phyloP scores from a whole-genome alignment of 2,797 vertebrate genomes.

The Rachycentron canadum region DNA sequence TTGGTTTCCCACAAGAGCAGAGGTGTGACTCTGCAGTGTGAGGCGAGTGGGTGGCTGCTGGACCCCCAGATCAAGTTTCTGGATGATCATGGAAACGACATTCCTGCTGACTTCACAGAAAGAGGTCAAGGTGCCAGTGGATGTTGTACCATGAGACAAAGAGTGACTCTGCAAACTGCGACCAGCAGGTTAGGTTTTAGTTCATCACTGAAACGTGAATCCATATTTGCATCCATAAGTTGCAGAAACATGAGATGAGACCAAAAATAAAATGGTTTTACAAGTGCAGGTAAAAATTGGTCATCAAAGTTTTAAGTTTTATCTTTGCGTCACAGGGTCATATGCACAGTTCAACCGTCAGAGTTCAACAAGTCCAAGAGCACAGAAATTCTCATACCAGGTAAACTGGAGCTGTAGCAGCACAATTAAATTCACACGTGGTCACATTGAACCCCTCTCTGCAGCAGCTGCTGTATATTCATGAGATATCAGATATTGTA shows the following conservation, averaged over 20 bases:
- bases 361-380: constrained; percentile 9
- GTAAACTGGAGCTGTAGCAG: constrained; percentile 10
- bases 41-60: constrained; percentile 9
- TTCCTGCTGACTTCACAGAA: background rate
- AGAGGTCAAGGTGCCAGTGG: fast-evolving
- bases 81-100: background rate
- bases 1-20: fast-evolving
- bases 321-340: constrained; percentile 22
- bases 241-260: background rate
- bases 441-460: too few relatives aligned
- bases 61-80: constrained; percentile 17
- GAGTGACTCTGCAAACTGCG: background rate
- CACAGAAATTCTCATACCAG: constrained; percentile 19
- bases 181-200: constrained; percentile 16
- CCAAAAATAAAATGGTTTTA: too few relatives aligned
- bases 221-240: background rate
- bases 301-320: background rate
- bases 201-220: background rate
- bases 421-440: background rate
- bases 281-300: too few relatives aligned
- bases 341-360: constrained; percentile 42
- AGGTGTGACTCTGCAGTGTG: constrained; percentile 36
- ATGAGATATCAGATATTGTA: background rate
- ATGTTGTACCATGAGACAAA: background rate
- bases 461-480: background rate